Evolutionary conservation across 2,888 invertebrate genomes (phyloP), one percentile per base, ranked within the genome.

Genomic region (Furcula furcula): DNA sequence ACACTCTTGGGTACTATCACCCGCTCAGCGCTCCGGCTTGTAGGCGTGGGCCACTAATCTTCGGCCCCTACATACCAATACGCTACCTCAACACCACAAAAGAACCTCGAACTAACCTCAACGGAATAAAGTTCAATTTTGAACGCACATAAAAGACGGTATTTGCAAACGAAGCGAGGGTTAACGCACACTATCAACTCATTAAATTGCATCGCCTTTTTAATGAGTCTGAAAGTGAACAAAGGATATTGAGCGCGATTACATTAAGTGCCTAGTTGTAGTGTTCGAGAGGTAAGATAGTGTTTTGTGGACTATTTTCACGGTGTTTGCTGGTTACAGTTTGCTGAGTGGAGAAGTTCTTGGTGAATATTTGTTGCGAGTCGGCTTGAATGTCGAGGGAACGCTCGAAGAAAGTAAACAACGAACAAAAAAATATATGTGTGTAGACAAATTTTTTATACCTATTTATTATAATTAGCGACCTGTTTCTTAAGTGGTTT

Each of bases 191-290:
- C 88, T 87, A 88, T 86, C 88, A 85, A 85, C 81, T 87, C 86
- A 87, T 88, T 88, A 88, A 88, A 88, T 88, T 88, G 88, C 88
- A 88, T 88, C 87, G 86, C 85, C 81, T 87, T 88, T 88, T 88
- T 88, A 88, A 88, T 88, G 88, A 88, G 86, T 87, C 88, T 86
- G 88, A 87, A 86, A 87, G 85, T 86, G 85, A 88, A 88, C 87
- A 88, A 88, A 88, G 87, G 87, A 84, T 88, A 86, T 87, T 76
- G 85, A 75, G 71, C 76, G 69, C 87, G 87, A 86, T 87, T 87
- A 87, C 87, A 86, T 85, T 86, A 85, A 87, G 86, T 76, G 79
- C 75, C 74, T 76, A 78, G 77, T 82, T 81, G 78, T 77, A 74
- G 74, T 73, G 78, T 75, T 71, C 50, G 54, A 75, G 77, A 76